Conservation (phyloP, 2,113 vertebrate genomes). For the Aspiorhynchus laticeps region DNA sequence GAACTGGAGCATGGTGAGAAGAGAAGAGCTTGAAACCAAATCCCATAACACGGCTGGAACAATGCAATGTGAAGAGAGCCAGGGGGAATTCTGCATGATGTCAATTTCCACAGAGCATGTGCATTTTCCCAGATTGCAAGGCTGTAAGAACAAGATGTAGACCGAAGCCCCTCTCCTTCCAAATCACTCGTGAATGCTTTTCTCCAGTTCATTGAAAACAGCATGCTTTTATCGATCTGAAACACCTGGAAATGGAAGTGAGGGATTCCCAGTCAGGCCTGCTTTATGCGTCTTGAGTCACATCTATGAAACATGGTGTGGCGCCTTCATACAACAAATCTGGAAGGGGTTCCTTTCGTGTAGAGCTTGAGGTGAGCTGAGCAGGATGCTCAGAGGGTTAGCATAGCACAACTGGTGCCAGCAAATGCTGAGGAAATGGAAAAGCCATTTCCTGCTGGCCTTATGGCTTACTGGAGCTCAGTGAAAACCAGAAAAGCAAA, state of each 20-base stretch:
- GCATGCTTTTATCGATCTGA: slow-evolving; percentile 49
- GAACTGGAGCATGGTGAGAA: slow-evolving; percentile 31
- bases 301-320: slow-evolving; percentile 45
- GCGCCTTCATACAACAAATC: slow-evolving; percentile 20
- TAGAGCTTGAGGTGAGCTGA: slow-evolving; percentile 29
- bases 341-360: neutral
- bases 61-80: slow-evolving; percentile 34
- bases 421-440: neutral
- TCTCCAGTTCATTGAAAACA: slow-evolving; percentile 26
- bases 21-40: slow-evolving; percentile 33
- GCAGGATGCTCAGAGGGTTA: slow-evolving; percentile 11
- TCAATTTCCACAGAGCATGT: neutral
- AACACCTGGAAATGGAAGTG: slow-evolving; percentile 50
- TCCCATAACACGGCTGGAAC: slow-evolving; percentile 25
- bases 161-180: slow-evolving; percentile 14
- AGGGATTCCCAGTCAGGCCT: slow-evolving; percentile 20
- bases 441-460: slow-evolving; percentile 31
- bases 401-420: neutral
- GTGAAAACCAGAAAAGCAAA: slow-evolving; percentile 42
- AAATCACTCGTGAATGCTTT: neutral
- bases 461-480: slow-evolving; percentile 45
- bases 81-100: slow-evolving; percentile 30
- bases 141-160: slow-evolving; percentile 3
- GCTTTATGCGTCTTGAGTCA: slow-evolving; percentile 13
- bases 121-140: neutral